A percentile compares a stretch with the other conserved stretches of the same genome.
Evolutionary conservation across 2,888 invertebrate genomes (phyloP).

Genomic region (Hydrotaea diabolus): DNA sequence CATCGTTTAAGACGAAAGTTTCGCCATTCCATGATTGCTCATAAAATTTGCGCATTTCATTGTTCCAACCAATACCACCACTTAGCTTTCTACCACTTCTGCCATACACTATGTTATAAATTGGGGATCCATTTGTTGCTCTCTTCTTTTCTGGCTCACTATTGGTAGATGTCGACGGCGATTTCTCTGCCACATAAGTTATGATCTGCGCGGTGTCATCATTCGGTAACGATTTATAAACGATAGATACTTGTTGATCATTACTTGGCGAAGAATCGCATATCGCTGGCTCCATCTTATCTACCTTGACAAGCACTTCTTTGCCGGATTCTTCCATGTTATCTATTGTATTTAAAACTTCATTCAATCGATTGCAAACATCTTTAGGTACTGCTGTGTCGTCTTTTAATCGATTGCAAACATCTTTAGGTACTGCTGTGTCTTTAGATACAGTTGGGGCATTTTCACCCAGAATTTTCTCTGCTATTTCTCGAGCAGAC

Average conservation of each 20-base stretch:
- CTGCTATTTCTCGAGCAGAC: constrained; percentile 77
- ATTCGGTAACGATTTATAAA: constrained; percentile 40
- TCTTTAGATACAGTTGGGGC: background rate
- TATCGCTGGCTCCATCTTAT: constrained; percentile 37
- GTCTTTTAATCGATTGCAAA: constrained; percentile 62
- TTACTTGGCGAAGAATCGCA: constrained; percentile 52
- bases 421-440: constrained; percentile 67
- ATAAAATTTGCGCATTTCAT: constrained; percentile 85
- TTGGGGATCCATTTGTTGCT: constrained; percentile 44
- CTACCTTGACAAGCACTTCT: background rate
- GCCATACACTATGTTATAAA: constrained; percentile 67
- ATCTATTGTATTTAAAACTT: constrained; percentile 71
- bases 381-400: constrained; percentile 67
- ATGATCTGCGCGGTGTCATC: constrained; percentile 47
- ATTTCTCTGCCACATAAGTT: background rate
- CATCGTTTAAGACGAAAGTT: constrained; percentile 83
- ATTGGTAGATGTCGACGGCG: background rate
- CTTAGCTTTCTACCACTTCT: constrained; percentile 54
- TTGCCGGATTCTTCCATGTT: constrained; percentile 49
- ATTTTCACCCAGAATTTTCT: constrained; percentile 71
- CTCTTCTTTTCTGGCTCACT: background rate
- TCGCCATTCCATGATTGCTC: constrained; percentile 86
- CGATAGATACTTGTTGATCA: constrained; percentile 44
- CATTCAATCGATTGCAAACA: constrained; percentile 61
- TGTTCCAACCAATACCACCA: constrained; percentile 77